Base-by-base conservation (phyloP, 2,888 invertebrate genomes). In the Lasioglossum leucozonium region DNA sequence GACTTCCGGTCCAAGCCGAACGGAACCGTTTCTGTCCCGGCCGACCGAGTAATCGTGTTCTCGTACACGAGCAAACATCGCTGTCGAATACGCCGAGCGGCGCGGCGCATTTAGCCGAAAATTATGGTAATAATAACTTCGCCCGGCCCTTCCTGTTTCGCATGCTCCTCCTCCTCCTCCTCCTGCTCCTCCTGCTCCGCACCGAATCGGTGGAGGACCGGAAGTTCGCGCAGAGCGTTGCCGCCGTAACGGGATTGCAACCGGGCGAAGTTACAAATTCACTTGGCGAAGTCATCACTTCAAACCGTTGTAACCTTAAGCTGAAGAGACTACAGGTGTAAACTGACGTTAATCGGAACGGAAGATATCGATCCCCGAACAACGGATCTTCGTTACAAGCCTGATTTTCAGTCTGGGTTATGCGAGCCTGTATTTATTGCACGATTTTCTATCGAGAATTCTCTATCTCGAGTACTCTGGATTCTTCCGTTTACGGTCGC, bases 71-170 rank as follows among this genome's bases (percentile, higher is more conserved):
- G 88, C 89, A 91, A 92, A 91, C 89, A 91, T 91, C 87, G 91
- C 89, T 82, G 88, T 71, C 75, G 83, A 86, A 91, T 89, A 89
- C 85, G 88, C 85, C 83, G 73, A 74, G 81, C 81, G 90, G 89
- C 89, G 91, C 90, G 90, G 89, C 89, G 91, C 90, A 91, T 92
- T 93, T 92, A 90, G 88, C 87, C 87, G 90, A 91, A 91, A 93
- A 92, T 93, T 93, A 93, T 93, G 92, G 91, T 90, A 92, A 93
- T 92, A 92, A 91, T 91, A 91, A 91, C 91, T 92, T 90, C 84
- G 89, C 78, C 67, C 71, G 72, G 40, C 62, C 79, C 77, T 85
- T 85, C 84, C 86, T 84, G 79, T 79, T 76, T 87, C 79, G 73
- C 65, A 79, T n/a, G 51, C 51, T 51, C 72, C 72, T 30, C 73